These are phyloP conservation scores for Papilio protenor DNA, from an alignment of 2,888 invertebrate species.

Conservation along the genomic window DNA sequence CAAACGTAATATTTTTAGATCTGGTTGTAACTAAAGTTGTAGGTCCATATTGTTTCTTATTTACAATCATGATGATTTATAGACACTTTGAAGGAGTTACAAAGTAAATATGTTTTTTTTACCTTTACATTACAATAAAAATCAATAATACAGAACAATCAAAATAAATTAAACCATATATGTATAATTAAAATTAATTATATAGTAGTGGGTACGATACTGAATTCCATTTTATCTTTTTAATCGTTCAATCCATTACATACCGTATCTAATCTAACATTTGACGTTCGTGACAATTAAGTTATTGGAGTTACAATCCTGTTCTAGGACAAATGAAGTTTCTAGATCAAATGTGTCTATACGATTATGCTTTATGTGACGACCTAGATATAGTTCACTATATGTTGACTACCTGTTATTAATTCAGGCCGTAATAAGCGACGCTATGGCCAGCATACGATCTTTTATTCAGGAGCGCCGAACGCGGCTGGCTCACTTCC, in stretches of 20 bases:
- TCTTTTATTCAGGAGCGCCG: constrained; percentile 60
- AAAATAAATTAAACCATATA: background rate
- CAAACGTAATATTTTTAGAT: background rate
- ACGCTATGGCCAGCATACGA: constrained; percentile 51
- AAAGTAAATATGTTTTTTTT: no score
- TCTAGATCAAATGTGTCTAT: background rate
- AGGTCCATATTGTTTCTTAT: no score
- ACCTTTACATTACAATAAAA: no score
- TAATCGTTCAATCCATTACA: constrained; percentile 21
- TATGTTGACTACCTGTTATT: constrained; percentile 39
- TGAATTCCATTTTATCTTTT: background rate
- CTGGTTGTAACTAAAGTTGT: background rate
- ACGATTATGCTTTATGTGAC: constrained; percentile 24
- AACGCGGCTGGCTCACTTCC: constrained; percentile 43
- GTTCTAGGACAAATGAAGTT: background rate
- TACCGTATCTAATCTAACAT: constrained; percentile 8
- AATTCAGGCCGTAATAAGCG: constrained; percentile 49
- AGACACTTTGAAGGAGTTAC: background rate
- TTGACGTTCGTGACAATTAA: constrained; percentile 6
- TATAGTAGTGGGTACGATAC: background rate
- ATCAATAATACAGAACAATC: background rate
- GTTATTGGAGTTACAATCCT: background rate
- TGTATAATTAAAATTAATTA: background rate
- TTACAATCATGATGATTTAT: no score
- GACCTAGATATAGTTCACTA: constrained; percentile 33